Evolutionary conservation across 2,113 vertebrate genomes (phyloP).

Genomic region (Nannobrachium achirus): DNA sequence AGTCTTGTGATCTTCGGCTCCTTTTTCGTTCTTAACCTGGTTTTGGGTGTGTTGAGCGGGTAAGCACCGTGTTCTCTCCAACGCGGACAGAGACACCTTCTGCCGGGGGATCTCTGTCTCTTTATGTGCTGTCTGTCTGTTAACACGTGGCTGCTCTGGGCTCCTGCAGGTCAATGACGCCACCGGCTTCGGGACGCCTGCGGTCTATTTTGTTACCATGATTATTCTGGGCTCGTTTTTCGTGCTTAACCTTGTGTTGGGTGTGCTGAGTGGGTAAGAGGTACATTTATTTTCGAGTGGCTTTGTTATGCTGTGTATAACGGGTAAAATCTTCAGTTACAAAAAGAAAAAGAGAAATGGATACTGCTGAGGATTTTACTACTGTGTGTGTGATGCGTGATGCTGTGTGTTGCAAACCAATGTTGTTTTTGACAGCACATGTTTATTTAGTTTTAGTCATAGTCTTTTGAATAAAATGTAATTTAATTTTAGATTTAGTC

Average conservation of each 20-base stretch:
- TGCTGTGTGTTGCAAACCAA: constrained; percentile 34
- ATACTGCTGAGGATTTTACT: too few relatives aligned
- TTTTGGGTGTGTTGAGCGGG: constrained; percentile 99
- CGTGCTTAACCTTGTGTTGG: constrained; percentile 99
- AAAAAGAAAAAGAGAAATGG: too few relatives aligned
- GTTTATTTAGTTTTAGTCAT: too few relatives aligned
- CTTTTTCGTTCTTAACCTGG: constrained; percentile 99
- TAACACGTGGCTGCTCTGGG: constrained; percentile 86
- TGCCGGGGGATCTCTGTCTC: constrained; percentile 44
- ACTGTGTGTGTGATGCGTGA: constrained; percentile 21
- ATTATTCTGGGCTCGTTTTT: constrained; percentile 99
- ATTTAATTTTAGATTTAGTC: too few relatives aligned
- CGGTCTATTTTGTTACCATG: constrained; percentile 99
- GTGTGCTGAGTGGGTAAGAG: constrained; percentile 99
- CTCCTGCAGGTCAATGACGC: constrained; percentile 89
- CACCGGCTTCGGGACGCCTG: constrained; percentile 95
- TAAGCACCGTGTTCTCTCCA: constrained; percentile 90
- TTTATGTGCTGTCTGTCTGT: constrained; percentile 62
- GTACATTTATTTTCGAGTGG: constrained; percentile 57
- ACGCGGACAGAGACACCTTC: constrained; percentile 78
- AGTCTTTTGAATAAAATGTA: too few relatives aligned
- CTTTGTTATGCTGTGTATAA: constrained; percentile 52
- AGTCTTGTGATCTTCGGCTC: constrained; percentile 99
- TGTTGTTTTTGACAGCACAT: too few relatives aligned
- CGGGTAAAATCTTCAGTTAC: too few relatives aligned